Base-by-base conservation (phyloP, 2,113 vertebrate genomes). In the Eulacestoma nigropectus region DNA sequence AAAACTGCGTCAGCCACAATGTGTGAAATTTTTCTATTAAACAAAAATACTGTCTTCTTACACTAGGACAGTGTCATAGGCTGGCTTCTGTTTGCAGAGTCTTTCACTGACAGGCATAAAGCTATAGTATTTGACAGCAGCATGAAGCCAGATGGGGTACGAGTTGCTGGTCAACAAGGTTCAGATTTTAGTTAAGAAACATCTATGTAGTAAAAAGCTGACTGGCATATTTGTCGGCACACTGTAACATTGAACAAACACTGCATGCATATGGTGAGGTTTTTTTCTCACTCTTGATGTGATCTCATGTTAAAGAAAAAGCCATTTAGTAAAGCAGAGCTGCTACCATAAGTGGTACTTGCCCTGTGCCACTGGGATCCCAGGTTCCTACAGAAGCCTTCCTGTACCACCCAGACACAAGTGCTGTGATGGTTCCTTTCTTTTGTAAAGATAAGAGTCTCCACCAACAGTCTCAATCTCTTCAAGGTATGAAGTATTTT, bases 161-260 rank as follows among this genome's bases (percentile, higher is more conserved):
- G 39, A 63, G 13, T 44, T 93, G 47, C 60, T 91, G 65, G 84
- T 95, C 81, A 87, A 55, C 69, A 75, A 93, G 52, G 70, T 72
- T 72, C 39, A 41, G 52, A 55, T 89, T 89, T 91, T 78, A 75
- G 65, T 72, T 35, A 72, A 93, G 81, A 77, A 93, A 78, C 39
- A 67, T 72, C 77, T 39, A 50, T 18, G 33, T 17, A 78, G 37
- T 8, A 16, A 77, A 92, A 95, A 89, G 41, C 76, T 90, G 69
- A 89, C 69, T 92, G 83, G 76, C 91, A 95, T 93, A 35, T 80
- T 74, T 92, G 87, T 68, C 91, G 89, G 77, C 69, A 76, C 68
- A 72, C 91, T 5, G 1, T 87, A 70, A 60, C 69, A 68, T 47
- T 62, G 69, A 91, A 41, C 69, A 88, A 89, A 95, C 69, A 52